phyloP scores from a whole-genome alignment of 2,888 invertebrate species.

The Watsonalla binaria region DNA sequence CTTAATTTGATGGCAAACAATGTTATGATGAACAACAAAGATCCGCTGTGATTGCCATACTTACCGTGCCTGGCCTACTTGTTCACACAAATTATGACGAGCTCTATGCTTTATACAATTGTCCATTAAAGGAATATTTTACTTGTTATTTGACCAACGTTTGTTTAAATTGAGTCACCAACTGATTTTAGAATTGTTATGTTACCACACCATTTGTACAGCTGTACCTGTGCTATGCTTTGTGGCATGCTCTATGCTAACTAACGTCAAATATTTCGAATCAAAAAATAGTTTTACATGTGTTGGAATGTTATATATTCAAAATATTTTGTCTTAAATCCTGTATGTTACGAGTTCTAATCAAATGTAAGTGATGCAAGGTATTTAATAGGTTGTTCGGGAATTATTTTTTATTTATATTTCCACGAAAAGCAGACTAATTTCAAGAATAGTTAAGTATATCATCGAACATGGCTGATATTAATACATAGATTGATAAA shows the following conservation, averaged over 20 bases:
- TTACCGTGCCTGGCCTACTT: conserved; percentile 52
- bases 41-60: conserved; percentile 33
- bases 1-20: conserved; percentile 53
- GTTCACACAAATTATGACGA: conserved; percentile 31
- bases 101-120: conserved; percentile 18
- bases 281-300: background rate
- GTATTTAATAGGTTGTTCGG: background rate
- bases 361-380: background rate
- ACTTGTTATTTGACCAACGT: conserved; percentile 1
- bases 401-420: background rate
- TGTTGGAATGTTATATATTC: background rate
- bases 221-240: background rate
- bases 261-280: background rate
- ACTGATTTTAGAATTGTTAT: background rate
- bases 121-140: conserved; percentile 11
- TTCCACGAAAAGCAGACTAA: background rate
- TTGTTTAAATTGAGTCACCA: conserved; percentile 13
- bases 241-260: background rate
- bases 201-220: background rate
- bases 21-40: conserved; percentile 29
- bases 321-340: background rate
- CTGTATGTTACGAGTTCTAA: background rate
- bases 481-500: too few relatives aligned
- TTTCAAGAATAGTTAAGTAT: background rate
- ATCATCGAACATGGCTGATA: too few relatives aligned